These are phyloP conservation scores for Rhombomys opimus DNA, from an alignment of 2,113 vertebrate genomes.

Conservation along the genomic window DNA sequence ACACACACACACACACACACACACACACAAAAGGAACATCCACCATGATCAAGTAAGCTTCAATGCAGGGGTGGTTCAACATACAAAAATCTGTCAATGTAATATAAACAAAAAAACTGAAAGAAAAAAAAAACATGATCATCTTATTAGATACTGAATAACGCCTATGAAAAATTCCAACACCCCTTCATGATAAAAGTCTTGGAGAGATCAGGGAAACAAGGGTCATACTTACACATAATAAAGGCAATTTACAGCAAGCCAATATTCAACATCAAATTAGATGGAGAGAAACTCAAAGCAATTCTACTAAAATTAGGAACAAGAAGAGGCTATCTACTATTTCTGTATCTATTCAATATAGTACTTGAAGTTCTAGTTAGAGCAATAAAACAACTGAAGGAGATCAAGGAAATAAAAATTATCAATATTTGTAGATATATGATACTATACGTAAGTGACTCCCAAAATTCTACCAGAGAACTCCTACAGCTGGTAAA, in stretches of 20 bases:
- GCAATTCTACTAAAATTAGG: not conserved
- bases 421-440: not conserved
- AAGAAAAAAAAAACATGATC: not conserved
- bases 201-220: not conserved
- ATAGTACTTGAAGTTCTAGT: not conserved
- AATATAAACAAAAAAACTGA: not conserved
- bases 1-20: no score
- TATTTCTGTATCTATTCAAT: not conserved
- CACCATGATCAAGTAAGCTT: not conserved
- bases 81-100: no score
- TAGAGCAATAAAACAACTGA: not conserved
- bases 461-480: not conserved
- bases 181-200: not conserved
- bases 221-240: not conserved
- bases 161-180: not conserved
- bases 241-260: not conserved
- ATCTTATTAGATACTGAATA: not conserved
- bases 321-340: not conserved
- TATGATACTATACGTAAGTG: not conserved
- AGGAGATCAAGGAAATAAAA: not conserved
- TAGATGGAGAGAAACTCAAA: not conserved
- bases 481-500: not conserved
- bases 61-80: not conserved
- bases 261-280: not conserved
- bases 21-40: not conserved